Conservation (phyloP, 2,888 invertebrate genomes). For the Pyrrhosoma nymphula region DNA sequence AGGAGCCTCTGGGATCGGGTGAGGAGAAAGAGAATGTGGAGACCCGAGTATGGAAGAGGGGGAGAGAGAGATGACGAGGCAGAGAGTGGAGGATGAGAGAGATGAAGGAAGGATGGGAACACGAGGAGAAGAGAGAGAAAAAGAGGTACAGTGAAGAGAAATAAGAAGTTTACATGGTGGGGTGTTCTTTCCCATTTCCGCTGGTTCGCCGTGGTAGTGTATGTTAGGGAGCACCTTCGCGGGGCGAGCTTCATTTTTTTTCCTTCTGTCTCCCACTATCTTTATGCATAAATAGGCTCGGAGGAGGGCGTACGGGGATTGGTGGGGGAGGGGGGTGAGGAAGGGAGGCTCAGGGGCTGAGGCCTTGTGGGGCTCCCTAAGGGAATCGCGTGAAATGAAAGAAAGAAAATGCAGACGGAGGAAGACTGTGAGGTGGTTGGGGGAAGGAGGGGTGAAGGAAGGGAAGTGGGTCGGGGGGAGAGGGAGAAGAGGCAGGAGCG, state of each 20-base stretch:
- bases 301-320: not conserved
- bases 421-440: not conserved
- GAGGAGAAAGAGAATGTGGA: no score
- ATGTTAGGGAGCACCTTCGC: conserved; percentile 10
- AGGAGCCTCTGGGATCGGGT: no score
- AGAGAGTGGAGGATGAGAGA: not conserved
- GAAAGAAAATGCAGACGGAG: conserved; percentile 19
- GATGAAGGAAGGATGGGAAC: not conserved
- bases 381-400: conserved; percentile 54
- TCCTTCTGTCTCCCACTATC: conserved; percentile 31
- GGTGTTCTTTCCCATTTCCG: conserved; percentile 6
- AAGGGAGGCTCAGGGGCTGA: not conserved
- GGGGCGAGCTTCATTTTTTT: conserved; percentile 30
- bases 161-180: not conserved
- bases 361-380: not conserved
- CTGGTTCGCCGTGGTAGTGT: not conserved
- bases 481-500: not conserved
- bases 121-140: not conserved
- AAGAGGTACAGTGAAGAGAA: conserved; percentile 3
- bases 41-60: not conserved
- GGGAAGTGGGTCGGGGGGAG: no score
- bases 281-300: conserved; percentile 58
- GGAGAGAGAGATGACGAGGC: not conserved
- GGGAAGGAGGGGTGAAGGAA: not conserved
- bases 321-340: not conserved